A percentile compares a stretch with the other conserved stretches of the same genome.
Conservation (phyloP, 2,797 vertebrate species). For the Limnodromus scolopaceus region DNA sequence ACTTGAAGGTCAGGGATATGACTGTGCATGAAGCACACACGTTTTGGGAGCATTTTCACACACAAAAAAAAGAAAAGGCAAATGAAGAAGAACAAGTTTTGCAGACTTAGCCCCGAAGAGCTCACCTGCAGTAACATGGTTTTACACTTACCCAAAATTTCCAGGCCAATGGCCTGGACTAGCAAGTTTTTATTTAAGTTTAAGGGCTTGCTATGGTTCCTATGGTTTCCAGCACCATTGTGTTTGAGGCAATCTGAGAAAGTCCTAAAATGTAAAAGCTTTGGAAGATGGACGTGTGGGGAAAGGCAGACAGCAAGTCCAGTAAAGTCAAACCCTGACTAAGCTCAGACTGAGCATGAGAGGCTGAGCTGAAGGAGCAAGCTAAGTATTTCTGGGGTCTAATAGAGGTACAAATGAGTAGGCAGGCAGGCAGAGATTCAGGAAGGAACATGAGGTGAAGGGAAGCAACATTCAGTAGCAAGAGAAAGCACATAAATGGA, state of each 20-base stretch:
- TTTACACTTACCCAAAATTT: not conserved
- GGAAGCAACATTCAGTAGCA: not conserved
- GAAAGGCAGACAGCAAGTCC: not conserved
- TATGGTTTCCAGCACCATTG: not conserved
- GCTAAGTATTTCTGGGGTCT: not conserved
- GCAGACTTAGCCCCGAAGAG: not conserved
- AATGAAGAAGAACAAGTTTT: not conserved
- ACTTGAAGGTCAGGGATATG: conserved; percentile 47
- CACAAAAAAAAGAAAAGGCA: not conserved
- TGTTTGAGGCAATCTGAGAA: not conserved
- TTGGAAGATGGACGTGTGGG: not conserved
- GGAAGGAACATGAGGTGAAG: not conserved
- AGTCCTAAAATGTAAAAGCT: not conserved
- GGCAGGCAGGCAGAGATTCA: not conserved
- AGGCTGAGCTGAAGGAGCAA: not conserved
- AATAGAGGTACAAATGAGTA: not conserved
- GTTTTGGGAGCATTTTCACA: not conserved
- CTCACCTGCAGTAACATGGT: not conserved
- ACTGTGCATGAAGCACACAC: conserved; percentile 13
- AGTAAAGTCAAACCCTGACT: not conserved
- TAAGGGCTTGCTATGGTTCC: not conserved
- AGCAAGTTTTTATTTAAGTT: not conserved
- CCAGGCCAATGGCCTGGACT: not conserved
- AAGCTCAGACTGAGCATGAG: not conserved
- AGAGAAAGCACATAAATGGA: not conserved